Conservation (phyloP, 2,797 vertebrate genomes). For the Betta splendens region DNA sequence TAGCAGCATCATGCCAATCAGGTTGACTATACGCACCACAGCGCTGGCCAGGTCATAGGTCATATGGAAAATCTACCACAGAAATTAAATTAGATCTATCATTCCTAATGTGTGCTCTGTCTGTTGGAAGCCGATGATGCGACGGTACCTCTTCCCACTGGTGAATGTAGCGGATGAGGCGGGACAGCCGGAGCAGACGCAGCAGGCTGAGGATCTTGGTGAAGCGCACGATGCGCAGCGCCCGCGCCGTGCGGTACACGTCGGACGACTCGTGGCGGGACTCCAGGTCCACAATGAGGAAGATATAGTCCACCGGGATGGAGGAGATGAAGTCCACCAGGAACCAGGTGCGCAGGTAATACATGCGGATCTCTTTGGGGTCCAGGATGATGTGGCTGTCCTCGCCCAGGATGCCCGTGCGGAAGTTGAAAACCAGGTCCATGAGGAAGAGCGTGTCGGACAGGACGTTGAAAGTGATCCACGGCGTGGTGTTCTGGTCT, state of each 20-base stretch:
- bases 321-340: constrained; percentile 95
- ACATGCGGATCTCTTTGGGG: constrained; percentile 88
- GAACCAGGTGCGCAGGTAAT: constrained; percentile 95
- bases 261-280: constrained; percentile 90
- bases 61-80: constrained; percentile 92
- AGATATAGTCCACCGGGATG: constrained; percentile 97
- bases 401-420: constrained; percentile 91
- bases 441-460: constrained; percentile 96
- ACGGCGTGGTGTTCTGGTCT: constrained; percentile 92
- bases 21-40: constrained; percentile 91
- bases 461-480: constrained; percentile 95
- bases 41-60: constrained; percentile 96
- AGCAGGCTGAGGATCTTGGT: constrained; percentile 96
- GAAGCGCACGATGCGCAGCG: constrained; percentile 94
- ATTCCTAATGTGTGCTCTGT: neutral
- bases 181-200: constrained; percentile 89
- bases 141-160: constrained; percentile 96
- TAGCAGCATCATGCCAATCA: constrained; percentile 97
- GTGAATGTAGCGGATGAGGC: constrained; percentile 95
- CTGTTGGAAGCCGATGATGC: too few relatives aligned
- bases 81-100: neutral
- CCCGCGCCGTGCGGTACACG: constrained; percentile 94
- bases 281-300: constrained; percentile 91
- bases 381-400: constrained; percentile 96
- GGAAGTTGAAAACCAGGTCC: constrained; percentile 95